A percentile compares a stretch with the other conserved stretches of the same genome.
Conservation (phyloP, 2,797 vertebrate genomes). For the Pelobates cultripes region DNA sequence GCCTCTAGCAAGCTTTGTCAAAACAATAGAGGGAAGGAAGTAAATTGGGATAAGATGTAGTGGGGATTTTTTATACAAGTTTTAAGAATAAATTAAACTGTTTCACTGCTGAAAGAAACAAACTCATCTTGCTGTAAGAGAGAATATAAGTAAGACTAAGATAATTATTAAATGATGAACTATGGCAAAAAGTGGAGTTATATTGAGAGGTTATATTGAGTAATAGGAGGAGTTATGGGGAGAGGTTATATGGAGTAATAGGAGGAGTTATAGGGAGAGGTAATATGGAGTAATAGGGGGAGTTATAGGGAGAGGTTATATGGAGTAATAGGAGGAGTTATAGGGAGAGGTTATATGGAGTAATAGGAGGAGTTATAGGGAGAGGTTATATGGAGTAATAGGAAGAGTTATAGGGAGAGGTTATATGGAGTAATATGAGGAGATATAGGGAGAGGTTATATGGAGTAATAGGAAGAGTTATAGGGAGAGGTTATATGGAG, state of each 20-base stretch:
- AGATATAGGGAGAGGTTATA: too few relatives aligned
- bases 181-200: neutral
- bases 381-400: conserved; percentile 2
- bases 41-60: neutral
- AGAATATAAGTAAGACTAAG: neutral
- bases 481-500: too few relatives aligned
- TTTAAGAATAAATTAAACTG: neutral
- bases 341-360: too few relatives aligned
- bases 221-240: conserved; percentile 3
- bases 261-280: neutral
- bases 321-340: too few relatives aligned
- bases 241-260: conserved; percentile 5
- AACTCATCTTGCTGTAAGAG: neutral
- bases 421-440: too few relatives aligned
- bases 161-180: neutral
- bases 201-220: neutral
- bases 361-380: too few relatives aligned
- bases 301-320: neutral
- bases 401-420: conserved; percentile 12
- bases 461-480: too few relatives aligned
- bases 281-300: neutral
- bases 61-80: neutral
- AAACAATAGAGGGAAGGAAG: conserved; percentile 44
- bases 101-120: neutral
- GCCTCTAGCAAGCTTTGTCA: conserved; percentile 3